Evolutionary conservation across 2,888 invertebrate species (phyloP).

Genomic region (Leucophenga maculata): DNA sequence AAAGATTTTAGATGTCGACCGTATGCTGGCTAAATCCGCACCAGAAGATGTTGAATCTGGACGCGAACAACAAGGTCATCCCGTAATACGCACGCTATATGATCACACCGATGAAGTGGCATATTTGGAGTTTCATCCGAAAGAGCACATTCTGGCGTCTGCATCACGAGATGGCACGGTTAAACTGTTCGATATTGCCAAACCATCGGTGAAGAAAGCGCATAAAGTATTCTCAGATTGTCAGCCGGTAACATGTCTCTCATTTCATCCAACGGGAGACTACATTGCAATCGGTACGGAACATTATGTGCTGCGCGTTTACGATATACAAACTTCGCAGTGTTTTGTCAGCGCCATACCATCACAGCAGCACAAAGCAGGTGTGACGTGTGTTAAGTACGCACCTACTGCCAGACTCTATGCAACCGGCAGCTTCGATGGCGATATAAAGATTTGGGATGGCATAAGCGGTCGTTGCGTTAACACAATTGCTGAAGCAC

Average conservation of each 20-base stretch:
- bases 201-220: constrained; percentile 98
- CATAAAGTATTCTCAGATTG: constrained; percentile 96
- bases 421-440: constrained; percentile 93
- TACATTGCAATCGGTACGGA: constrained; percentile 94
- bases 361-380: constrained; percentile 85
- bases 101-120: constrained; percentile 99
- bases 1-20: constrained; percentile 98
- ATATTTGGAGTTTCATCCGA: constrained; percentile 95
- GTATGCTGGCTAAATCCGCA: constrained; percentile 98
- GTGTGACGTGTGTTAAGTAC: constrained; percentile 83
- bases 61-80: constrained; percentile 93
- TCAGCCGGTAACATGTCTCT: constrained; percentile 89
- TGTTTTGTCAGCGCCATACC: constrained; percentile 95
- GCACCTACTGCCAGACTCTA: constrained; percentile 74
- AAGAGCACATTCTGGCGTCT: constrained; percentile 93
- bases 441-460: constrained; percentile 97
- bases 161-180: constrained; percentile 95
- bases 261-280: constrained; percentile 97
- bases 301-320: constrained; percentile 90
- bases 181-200: constrained; percentile 97
- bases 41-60: constrained; percentile 89
- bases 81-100: constrained; percentile 93
- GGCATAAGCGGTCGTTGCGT: constrained; percentile 93
- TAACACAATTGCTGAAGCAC: constrained; percentile 93
- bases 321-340: constrained; percentile 95